Evolutionary conservation across 2,888 invertebrate species (phyloP).

Genomic region (Myopa tessellatipennis): DNA sequence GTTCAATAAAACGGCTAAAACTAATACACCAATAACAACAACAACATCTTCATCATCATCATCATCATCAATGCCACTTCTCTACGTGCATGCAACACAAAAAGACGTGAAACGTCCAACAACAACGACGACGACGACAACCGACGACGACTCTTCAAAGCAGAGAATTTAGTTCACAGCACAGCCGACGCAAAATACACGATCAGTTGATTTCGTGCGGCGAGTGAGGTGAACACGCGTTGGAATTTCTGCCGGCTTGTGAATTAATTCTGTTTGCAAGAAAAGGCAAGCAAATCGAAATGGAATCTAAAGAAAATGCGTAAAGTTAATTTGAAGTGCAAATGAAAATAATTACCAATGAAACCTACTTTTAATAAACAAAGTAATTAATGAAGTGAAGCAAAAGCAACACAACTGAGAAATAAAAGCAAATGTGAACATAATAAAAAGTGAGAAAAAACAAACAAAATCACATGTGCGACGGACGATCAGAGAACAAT

Average conservation of each 20-base stretch:
- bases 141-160: background rate
- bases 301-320: background rate
- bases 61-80: background rate
- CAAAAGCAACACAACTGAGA: background rate
- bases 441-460: background rate
- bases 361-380: background rate
- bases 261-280: background rate
- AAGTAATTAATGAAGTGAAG: background rate
- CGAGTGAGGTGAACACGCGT: background rate
- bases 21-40: background rate
- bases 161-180: slow-evolving; percentile 2
- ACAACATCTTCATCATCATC: background rate
- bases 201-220: slow-evolving; percentile 36
- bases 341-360: background rate
- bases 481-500: background rate
- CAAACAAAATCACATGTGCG: background rate
- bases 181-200: background rate
- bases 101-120: no score
- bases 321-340: background rate
- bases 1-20: background rate
- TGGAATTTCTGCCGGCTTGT: background rate
- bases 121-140: no score
- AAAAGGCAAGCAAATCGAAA: no score
- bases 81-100: background rate
- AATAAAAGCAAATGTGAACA: background rate